Evolutionary conservation across 1,140 invertebrate genomes (phyloP).

Genomic region (Lineus longissimus): DNA sequence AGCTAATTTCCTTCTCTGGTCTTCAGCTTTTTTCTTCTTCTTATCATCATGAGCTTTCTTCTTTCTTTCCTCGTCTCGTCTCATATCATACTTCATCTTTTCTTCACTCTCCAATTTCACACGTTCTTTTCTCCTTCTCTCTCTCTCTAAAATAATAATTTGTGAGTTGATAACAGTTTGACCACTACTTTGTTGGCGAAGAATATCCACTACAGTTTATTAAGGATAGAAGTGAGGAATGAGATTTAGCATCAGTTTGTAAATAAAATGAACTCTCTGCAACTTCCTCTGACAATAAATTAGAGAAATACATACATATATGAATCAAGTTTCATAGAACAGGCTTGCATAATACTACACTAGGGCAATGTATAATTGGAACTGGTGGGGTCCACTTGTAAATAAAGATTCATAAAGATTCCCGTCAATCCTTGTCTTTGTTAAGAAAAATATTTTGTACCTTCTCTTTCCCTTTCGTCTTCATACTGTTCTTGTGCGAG

Average conservation of each 20-base stretch:
- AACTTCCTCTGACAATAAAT: too few species aligned
- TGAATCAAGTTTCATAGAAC: too few species aligned
- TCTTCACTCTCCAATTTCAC: slow-evolving; percentile 2
- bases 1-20: slow-evolving; percentile 29
- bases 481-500: slow-evolving; percentile 30
- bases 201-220: too few species aligned
- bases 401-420: too few species aligned
- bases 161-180: not conserved
- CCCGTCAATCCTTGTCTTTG: not conserved
- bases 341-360: too few species aligned
- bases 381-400: too few species aligned
- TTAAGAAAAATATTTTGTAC: slow-evolving; percentile 17
- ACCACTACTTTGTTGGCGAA: too few species aligned
- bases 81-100: slow-evolving; percentile 28
- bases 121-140: slow-evolving; percentile 25
- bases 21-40: slow-evolving; percentile 29
- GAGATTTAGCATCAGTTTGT: too few species aligned
- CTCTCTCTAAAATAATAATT: slow-evolving; percentile 15
- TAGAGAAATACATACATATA: too few species aligned
- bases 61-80: slow-evolving; percentile 31
- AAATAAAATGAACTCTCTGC: too few species aligned
- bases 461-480: slow-evolving; percentile 33
- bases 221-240: too few species aligned
- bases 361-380: too few species aligned
- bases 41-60: slow-evolving; percentile 36